Conservation (phyloP, 2,888 invertebrate species). For the Xylophagus ater region DNA sequence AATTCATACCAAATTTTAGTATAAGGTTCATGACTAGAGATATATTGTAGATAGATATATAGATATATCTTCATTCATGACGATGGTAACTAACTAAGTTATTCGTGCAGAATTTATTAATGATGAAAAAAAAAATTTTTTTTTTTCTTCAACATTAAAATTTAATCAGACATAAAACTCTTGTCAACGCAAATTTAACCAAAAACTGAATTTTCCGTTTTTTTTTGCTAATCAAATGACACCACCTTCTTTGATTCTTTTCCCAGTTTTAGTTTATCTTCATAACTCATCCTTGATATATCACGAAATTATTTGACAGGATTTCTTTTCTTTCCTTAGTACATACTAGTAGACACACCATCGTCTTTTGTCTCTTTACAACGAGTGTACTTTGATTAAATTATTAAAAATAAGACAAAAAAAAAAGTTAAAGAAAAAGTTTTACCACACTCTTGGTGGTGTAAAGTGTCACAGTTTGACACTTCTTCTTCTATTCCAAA, state of each 20-base stretch:
- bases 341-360: too few species aligned
- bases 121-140: slow-evolving; percentile 21
- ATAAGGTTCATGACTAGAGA: too few species aligned
- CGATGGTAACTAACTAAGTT: too few species aligned
- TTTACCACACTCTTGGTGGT: slow-evolving; percentile 11
- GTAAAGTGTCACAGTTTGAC: slow-evolving; percentile 21
- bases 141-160: slow-evolving; percentile 33
- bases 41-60: too few species aligned
- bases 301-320: slow-evolving; percentile 9
- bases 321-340: too few species aligned
- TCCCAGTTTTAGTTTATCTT: not conserved
- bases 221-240: too few species aligned
- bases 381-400: slow-evolving; percentile 24
- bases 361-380: slow-evolving; percentile 3
- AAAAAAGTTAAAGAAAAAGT: slow-evolving; percentile 21
- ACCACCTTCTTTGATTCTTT: slow-evolving; percentile 4
- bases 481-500: slow-evolving; percentile 15
- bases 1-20: too few species aligned
- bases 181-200: slow-evolving; percentile 24
- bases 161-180: slow-evolving; percentile 34
- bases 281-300: slow-evolving; percentile 16
- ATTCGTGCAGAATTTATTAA: slow-evolving; percentile 25
- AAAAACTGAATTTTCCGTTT: too few species aligned
- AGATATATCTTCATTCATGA: too few species aligned
- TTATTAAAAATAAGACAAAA: slow-evolving; percentile 24